phyloP scores from a whole-genome alignment of 2,113 vertebrate genomes.

The Gadus chalcogrammus region DNA sequence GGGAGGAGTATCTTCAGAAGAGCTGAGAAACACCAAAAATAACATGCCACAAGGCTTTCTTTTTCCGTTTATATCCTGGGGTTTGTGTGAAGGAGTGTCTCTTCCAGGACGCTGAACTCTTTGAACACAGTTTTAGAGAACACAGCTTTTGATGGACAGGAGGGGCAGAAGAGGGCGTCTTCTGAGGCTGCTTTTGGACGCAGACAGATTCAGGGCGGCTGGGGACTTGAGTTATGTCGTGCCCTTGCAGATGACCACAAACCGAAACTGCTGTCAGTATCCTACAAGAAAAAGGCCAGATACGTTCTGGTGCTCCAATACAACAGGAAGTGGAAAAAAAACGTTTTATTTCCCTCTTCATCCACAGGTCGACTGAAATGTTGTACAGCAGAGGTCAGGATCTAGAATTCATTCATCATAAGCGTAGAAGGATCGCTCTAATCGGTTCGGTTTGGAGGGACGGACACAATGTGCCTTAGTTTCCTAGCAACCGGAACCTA shows the following conservation, averaged over 20 bases:
- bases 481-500: too few relatives aligned
- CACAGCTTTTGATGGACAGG: conserved; percentile 22
- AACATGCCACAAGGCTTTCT: conserved; percentile 54
- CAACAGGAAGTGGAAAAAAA: neutral
- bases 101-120: conserved; percentile 14
- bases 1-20: too few relatives aligned
- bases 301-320: neutral
- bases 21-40: neutral
- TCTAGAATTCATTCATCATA: too few relatives aligned
- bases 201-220: conserved; percentile 58
- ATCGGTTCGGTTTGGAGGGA: too few relatives aligned
- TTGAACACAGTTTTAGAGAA: conserved; percentile 43
- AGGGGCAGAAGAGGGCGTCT: conserved; percentile 24
- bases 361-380: neutral
- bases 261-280: conserved; percentile 25
- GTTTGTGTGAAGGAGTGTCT: conserved; percentile 53
- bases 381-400: too few relatives aligned
- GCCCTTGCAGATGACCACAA: conserved; percentile 49
- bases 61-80: conserved; percentile 34
- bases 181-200: conserved; percentile 38
- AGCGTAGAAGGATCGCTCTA: too few relatives aligned
- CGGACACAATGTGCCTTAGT: too few relatives aligned
- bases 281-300: neutral
- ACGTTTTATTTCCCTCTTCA: neutral
- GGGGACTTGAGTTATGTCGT: conserved; percentile 49